Evolutionary conservation across 2,888 invertebrate species (phyloP).

Genomic region (Drosophila longiperda): DNA sequence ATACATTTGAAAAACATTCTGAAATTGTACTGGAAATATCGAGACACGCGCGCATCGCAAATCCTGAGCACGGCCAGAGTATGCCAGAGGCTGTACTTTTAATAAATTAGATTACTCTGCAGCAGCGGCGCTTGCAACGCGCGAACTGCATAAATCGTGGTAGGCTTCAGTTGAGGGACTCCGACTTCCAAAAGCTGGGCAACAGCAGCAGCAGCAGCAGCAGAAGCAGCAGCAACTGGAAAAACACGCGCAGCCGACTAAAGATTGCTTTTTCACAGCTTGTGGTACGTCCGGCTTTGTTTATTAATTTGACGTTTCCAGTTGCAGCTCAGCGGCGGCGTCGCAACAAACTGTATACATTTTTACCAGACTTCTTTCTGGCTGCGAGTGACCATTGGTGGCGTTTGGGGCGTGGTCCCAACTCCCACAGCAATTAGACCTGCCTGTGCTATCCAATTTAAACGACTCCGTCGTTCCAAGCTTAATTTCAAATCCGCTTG

Average conservation of each 20-base stretch:
- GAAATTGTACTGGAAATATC: not conserved
- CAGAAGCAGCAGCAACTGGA: constrained; percentile 22
- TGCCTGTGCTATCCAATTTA: constrained; percentile 13
- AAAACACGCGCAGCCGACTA: constrained; percentile 54
- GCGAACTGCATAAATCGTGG: constrained; percentile 74
- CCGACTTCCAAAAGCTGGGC: constrained; percentile 29
- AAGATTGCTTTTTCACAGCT: constrained; percentile 78
- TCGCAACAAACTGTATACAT: constrained; percentile 72
- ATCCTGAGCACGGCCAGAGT: not conserved
- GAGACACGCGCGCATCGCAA: not conserved
- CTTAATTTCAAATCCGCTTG: constrained; percentile 13
- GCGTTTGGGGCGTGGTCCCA: constrained; percentile 39
- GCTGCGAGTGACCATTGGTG: not conserved
- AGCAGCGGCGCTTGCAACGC: constrained; percentile 61
- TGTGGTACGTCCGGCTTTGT: constrained; percentile 75
- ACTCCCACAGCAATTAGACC: constrained; percentile 59
- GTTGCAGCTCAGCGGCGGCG: constrained; percentile 55
- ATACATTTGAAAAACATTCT: not conserved
- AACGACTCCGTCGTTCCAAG: constrained; percentile 7
- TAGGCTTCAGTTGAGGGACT: constrained; percentile 15
- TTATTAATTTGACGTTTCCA: constrained; percentile 76
- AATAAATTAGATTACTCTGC: constrained; percentile 76
- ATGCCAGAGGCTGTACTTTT: constrained; percentile 72
- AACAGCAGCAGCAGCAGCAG: not conserved
- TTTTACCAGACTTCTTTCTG: constrained; percentile 25